These are phyloP conservation scores for Drosophila greeni DNA, from an alignment of 2,888 invertebrate genomes.

Conservation along the genomic window DNA sequence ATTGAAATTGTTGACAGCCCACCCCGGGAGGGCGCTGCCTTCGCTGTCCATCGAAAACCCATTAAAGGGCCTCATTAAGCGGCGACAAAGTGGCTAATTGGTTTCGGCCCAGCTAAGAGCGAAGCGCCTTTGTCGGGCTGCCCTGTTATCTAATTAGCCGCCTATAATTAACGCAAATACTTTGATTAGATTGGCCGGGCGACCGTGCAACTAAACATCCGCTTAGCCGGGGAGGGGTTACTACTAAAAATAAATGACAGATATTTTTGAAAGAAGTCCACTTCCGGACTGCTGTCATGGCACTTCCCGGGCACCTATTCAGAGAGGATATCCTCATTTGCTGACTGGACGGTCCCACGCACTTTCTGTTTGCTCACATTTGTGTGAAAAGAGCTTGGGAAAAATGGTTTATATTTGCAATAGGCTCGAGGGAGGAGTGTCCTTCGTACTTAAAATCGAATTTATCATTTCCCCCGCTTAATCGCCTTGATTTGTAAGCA, in stretches of 20 bases:
- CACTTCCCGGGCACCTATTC: conserved; percentile 15
- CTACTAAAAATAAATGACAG: neutral
- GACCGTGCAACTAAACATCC: conserved; percentile 50
- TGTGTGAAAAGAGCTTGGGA: conserved; percentile 20
- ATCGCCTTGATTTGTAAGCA: conserved; percentile 35
- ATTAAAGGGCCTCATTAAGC: conserved; percentile 31
- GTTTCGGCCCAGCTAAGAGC: conserved; percentile 20
- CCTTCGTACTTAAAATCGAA: conserved; percentile 21
- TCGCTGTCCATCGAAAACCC: conserved; percentile 34
- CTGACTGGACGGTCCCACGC: conserved; percentile 24
- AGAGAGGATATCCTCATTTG: conserved; percentile 45
- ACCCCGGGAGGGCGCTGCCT: neutral
- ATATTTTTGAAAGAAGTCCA: conserved; percentile 7
- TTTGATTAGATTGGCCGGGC: conserved; percentile 36
- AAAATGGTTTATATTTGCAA: conserved; percentile 18
- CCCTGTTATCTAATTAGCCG: conserved; percentile 57
- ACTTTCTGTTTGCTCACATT: conserved; percentile 31
- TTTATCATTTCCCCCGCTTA: conserved; percentile 28
- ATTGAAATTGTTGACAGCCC: neutral
- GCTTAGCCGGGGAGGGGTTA: neutral
- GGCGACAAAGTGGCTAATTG: conserved; percentile 45
- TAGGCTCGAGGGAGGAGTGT: neutral
- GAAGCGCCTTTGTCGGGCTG: conserved; percentile 16
- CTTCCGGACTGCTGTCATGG: conserved; percentile 13
- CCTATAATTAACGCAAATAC: conserved; percentile 60